Base-by-base conservation (phyloP, 2,113 vertebrate genomes). In the Callospermophilus lateralis region DNA sequence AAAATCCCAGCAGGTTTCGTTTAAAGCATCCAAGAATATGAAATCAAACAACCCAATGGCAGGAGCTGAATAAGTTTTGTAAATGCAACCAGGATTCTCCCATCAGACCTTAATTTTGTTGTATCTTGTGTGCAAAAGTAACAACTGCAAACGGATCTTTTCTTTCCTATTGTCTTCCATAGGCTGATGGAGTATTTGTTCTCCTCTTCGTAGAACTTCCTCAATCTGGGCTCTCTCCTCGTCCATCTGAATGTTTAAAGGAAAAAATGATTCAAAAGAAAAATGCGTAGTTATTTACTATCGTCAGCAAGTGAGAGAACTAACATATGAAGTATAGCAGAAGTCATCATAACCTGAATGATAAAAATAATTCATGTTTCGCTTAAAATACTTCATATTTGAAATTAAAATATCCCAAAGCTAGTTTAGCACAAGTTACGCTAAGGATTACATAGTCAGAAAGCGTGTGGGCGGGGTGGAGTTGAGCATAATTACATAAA, bases 221-320 rank as follows among this genome's bases (percentile, higher is more conserved):
- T 99, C 99, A 84, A 99, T 98, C 20, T 98, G 98, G 90, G 99
- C 98, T 98, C 99, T 99, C 96, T 99, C 99, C 97, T 99, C 99
- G 93, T 99, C 99, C 99, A 99, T 58, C 99, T 99, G 97, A 94
- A 98, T 89, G 89, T 86, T 97, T 16, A 97, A 26, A 96, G 93
- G 13, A 13, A 73, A 89, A 89, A 73, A 65, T 68, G 65, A 91
- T 26, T 94, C 83, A 65, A 37, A 93, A 78, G 20, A 19, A 86
- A 91, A 87, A 22, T 10, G 28, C n/a, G 45, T 3, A 15, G 51
- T 73, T 42, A 51, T 13, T 89, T n/a, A 32, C 3, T 24, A 24
- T n/a, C 6, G 20, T 61, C 61, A 22, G 8, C 10, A 72, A 79
- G 9, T 1, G 34, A 53, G 4, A 92, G 32, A 90, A 81, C 20